These are phyloP conservation scores for Mythimna vitellina DNA, from an alignment of 2,888 invertebrate genomes.

Conservation along the genomic window DNA sequence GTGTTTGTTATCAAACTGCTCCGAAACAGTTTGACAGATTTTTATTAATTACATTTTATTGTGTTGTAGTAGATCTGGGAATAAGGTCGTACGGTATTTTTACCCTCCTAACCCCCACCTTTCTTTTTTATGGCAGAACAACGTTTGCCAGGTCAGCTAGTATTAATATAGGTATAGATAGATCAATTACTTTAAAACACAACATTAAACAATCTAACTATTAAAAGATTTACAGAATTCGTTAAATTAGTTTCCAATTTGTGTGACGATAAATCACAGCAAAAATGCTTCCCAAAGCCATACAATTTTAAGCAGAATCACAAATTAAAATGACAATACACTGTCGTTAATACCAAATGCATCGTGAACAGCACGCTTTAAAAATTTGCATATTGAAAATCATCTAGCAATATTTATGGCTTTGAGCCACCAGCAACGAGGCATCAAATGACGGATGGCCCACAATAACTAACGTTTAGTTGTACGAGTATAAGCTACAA, in stretches of 20 bases:
- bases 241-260: background rate
- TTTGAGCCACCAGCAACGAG: conserved; percentile 15
- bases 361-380: conserved; percentile 24
- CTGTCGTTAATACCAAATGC: conserved; percentile 11
- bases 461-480: conserved; percentile 55
- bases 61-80: no score
- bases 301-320: conserved; percentile 10
- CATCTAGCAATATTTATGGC: conserved; percentile 41
- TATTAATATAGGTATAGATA: background rate
- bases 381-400: conserved; percentile 44
- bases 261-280: conserved; percentile 3
- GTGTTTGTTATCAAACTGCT: no score
- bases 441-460: conserved; percentile 52
- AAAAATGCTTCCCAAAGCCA: conserved; percentile 18
- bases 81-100: no score
- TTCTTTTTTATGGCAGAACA: no score
- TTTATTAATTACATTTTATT: no score
- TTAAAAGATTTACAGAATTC: background rate
- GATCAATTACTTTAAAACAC: background rate
- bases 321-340: conserved; percentile 16
- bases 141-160: no score
- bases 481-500: conserved; percentile 15
- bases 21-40: no score
- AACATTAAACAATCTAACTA: background rate
- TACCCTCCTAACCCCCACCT: no score